Evolutionary conservation across 2,888 invertebrate genomes (phyloP).

Genomic region (Harpagoxenus sublaevis): DNA sequence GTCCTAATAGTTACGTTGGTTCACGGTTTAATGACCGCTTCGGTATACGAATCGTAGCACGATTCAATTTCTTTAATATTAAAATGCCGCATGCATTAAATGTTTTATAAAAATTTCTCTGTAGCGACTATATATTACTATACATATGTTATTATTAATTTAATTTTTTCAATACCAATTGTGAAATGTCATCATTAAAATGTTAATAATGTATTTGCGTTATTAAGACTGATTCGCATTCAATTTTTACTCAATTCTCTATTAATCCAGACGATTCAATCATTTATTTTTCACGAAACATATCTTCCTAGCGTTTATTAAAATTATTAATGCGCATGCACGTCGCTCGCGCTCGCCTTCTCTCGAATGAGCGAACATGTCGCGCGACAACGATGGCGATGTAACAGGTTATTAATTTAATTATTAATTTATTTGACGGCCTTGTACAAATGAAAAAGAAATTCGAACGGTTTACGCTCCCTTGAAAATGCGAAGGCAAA

Average conservation of each 20-base stretch:
- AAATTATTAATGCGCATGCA: no score
- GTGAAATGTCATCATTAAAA: no score
- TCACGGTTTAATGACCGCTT: background rate
- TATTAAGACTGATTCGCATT: background rate
- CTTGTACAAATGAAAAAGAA: background rate
- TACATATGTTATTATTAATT: no score
- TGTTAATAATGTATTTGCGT: background rate
- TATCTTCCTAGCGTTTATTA: no score
- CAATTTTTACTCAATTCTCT: background rate
- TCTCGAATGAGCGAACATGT: background rate
- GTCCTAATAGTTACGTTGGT: background rate
- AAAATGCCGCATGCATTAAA: no score
- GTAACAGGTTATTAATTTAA: background rate
- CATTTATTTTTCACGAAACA: background rate
- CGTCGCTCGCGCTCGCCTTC: background rate
- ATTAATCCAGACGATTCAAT: background rate
- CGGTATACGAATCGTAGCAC: background rate
- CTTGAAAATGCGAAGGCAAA: slow-evolving; percentile 23
- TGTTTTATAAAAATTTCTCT: no score
- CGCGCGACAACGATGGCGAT: no score
- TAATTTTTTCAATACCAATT: no score
- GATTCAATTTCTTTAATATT: background rate
- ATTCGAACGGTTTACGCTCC: slow-evolving; percentile 1
- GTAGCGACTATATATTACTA: no score
- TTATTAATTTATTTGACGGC: slow-evolving; percentile 7